Conservation (phyloP, 1,140 invertebrate species). For the Elysia chlorotica region DNA sequence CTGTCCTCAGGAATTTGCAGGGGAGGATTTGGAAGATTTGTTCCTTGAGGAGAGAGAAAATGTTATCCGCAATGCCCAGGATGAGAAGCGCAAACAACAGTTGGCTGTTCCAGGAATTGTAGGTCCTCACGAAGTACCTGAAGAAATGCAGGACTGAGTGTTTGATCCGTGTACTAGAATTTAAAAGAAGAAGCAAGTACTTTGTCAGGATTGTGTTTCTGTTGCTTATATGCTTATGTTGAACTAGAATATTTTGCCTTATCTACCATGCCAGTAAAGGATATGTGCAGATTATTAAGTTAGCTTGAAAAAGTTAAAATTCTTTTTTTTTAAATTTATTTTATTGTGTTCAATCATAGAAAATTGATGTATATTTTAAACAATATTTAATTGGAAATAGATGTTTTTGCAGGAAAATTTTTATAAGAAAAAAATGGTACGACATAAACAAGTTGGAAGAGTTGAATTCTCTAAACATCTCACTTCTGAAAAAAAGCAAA, state of each 20-base stretch:
- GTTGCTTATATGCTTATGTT: not conserved
- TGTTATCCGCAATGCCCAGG: slow-evolving; percentile 84
- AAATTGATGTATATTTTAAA: too few relatives aligned
- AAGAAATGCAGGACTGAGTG: slow-evolving; percentile 91
- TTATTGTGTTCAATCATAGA: too few relatives aligned
- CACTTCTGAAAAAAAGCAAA: too few relatives aligned
- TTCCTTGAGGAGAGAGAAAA: slow-evolving; percentile 94
- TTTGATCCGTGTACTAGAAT: not conserved
- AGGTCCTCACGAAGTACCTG: slow-evolving; percentile 92
- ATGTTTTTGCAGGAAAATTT: too few relatives aligned
- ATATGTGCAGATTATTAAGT: too few relatives aligned
- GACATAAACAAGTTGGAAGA: too few relatives aligned
- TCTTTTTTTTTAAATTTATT: not conserved
- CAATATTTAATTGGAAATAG: too few relatives aligned
- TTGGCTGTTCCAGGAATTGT: slow-evolving; percentile 94
- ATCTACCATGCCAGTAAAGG: too few relatives aligned
- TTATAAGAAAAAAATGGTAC: too few relatives aligned
- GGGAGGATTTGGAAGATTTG: slow-evolving; percentile 95
- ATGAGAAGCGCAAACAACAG: slow-evolving; percentile 90
- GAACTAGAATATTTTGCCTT: too few relatives aligned
- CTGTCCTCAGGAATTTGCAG: slow-evolving; percentile 85
- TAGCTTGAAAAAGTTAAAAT: too few relatives aligned
- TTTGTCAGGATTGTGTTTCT: not conserved
- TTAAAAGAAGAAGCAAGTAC: not conserved
- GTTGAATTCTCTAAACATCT: too few relatives aligned